A percentile compares a stretch with the other conserved stretches of the same genome.
phyloP scores from a whole-genome alignment of 2,113 vertebrate species.

The Laticauda colubrina region DNA sequence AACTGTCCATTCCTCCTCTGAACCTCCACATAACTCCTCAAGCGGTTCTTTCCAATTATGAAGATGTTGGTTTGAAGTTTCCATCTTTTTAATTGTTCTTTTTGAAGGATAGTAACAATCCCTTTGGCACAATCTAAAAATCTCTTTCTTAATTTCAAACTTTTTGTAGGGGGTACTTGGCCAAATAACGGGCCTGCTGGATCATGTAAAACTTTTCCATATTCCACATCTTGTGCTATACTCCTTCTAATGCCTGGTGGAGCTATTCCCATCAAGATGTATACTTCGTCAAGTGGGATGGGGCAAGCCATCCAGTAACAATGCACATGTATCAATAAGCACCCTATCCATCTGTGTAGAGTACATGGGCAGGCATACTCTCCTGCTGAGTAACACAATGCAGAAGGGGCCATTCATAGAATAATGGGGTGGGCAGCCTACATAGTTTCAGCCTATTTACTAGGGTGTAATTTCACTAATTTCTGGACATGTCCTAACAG shows the following conservation, averaged over 20 bases:
- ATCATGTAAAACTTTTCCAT: background rate
- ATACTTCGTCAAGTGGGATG: background rate
- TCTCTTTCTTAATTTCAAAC: background rate
- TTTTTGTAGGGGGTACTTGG: background rate
- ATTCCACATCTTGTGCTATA: background rate
- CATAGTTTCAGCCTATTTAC: background rate
- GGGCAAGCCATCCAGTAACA: background rate
- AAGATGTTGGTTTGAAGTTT: background rate
- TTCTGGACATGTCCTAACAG: background rate
- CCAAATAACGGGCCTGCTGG: background rate
- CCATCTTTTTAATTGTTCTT: background rate
- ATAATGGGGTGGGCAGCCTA: background rate
- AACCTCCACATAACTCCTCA: background rate
- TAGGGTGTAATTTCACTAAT: background rate
- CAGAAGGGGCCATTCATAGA: background rate
- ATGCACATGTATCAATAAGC: background rate
- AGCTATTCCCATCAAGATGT: background rate
- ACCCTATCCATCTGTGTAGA: background rate
- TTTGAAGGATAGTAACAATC: background rate
- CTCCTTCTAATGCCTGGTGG: background rate
- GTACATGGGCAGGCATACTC: background rate
- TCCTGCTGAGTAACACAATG: background rate
- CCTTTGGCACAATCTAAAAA: background rate
- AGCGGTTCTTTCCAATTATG: background rate
- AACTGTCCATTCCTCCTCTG: background rate